phyloP scores from a whole-genome alignment of 2,888 invertebrate species.

The Drosophila borborema region DNA sequence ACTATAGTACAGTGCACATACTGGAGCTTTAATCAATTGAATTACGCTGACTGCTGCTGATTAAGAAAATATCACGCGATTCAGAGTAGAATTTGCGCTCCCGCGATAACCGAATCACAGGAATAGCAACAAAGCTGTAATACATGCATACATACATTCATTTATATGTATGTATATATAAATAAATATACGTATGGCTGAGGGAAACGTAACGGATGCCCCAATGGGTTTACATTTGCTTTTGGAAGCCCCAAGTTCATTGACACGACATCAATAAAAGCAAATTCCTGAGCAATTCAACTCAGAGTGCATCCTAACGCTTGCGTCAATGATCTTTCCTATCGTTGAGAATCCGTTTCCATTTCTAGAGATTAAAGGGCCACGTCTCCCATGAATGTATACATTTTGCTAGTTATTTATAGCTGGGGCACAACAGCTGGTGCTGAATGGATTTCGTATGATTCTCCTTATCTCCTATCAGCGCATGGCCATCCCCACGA shows the following conservation, averaged over 20 bases:
- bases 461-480: slow-evolving; percentile 36
- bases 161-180: not conserved
- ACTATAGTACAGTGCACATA: slow-evolving; percentile 31
- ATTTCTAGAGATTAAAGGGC: slow-evolving; percentile 47
- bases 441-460: slow-evolving; percentile 35
- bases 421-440: slow-evolving; percentile 6
- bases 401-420: not conserved
- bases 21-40: slow-evolving; percentile 74
- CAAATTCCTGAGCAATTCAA: slow-evolving; percentile 8
- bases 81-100: slow-evolving; percentile 76
- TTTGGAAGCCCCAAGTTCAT: slow-evolving; percentile 56
- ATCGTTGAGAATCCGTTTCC: slow-evolving; percentile 27
- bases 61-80: slow-evolving; percentile 81
- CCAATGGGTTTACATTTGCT: slow-evolving; percentile 35
- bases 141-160: not conserved
- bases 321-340: slow-evolving; percentile 64
- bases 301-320: not conserved
- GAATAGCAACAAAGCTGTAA: slow-evolving; percentile 23
- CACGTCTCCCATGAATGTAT: not conserved
- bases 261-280: slow-evolving; percentile 45
- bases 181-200: not conserved
- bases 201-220: slow-evolving; percentile 8
- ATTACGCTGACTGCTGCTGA: slow-evolving; percentile 61
- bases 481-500: slow-evolving; percentile 1
- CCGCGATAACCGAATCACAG: slow-evolving; percentile 41